Base-by-base conservation (phyloP, 2,797 vertebrate genomes). In the Huso huso region DNA sequence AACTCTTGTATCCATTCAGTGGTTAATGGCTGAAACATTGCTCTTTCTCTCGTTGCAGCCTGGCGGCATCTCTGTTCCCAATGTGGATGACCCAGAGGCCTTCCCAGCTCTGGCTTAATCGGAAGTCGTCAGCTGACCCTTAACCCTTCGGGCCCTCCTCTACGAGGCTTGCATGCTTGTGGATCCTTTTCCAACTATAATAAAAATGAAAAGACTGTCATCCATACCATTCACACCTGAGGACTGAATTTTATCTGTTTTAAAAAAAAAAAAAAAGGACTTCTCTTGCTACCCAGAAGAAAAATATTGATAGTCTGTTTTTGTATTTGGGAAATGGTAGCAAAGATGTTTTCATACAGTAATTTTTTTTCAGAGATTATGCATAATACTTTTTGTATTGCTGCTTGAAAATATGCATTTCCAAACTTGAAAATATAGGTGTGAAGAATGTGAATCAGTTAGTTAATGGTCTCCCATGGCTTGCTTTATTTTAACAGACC, bases 321-420 rank as follows among this genome's bases (percentile, higher is more conserved):
- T 99, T 98, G 93, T 99, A 98, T 98, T 94, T 95, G 94, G 94
- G 90, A 93, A 90, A 91, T 89, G 94, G 91, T 96, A 95, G 94
- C 96, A 95, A 94, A 94, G 94, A 95, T 95, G 94, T 95, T 97
- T 97, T 95, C 94, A 94, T 95, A 96, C 88, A 76, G 87, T 90
- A 83, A 89, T 96, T 93, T 37, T 95, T 92, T 87, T 92, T 94
- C 91, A 91, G 91, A 95, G 91, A 92, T 94, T 93, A 92, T 93
- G 91, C 93, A 92, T 96, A 92, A 89, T 94, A 89, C 83, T 91
- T 95, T 96, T 91, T 92, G 94, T 98, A 97, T 93, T 95, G 92
- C 93, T 95, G 92, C 93, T 96, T 95, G 90, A 94, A 93, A 93
- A 93, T 89, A 91, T 93, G 92, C 91, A 88, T 96, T 94, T 95